A percentile compares a stretch with the other conserved stretches of the same genome.
phyloP scores from a whole-genome alignment of 1,140 invertebrate genomes.

The Drepana arcuata region DNA sequence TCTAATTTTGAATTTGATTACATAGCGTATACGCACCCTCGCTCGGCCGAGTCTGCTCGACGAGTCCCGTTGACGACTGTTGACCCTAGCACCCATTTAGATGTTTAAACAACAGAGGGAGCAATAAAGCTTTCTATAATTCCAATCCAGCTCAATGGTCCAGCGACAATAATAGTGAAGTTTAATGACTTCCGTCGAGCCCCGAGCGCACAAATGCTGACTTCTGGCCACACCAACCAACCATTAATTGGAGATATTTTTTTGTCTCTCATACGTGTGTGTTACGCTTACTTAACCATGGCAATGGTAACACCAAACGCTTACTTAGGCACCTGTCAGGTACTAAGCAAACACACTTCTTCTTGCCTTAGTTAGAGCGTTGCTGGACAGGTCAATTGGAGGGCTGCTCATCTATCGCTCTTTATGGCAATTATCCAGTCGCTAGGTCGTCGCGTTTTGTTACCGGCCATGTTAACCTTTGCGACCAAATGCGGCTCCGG shows the following conservation, averaged over 20 bases:
- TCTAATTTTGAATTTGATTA: conserved; percentile 50
- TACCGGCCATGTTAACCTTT: conserved; percentile 13
- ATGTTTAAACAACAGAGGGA: conserved; percentile 5
- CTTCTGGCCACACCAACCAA: conserved; percentile 3
- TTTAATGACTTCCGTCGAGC: conserved; percentile 29
- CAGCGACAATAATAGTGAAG: conserved; percentile 15
- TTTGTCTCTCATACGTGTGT: no score
- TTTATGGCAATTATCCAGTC: conserved; percentile 21
- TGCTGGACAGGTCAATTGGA: no score
- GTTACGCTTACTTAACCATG: no score
- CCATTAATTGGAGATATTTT: no score
- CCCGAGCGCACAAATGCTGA: conserved; percentile 2
- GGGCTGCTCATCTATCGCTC: conserved; percentile 2
- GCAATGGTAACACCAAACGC: no score
- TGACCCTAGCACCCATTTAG: conserved; percentile 15
- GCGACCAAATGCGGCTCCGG: conserved; percentile 23
- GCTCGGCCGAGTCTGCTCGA: background rate
- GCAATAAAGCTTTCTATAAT: conserved; percentile 23
- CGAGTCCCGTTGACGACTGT: conserved; percentile 8
- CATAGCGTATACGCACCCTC: conserved; percentile 4
- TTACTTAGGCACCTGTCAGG: no score
- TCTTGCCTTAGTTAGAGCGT: no score
- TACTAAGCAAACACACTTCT: no score
- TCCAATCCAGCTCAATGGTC: conserved; percentile 18
- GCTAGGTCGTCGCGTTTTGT: conserved; percentile 23